Base-by-base conservation (phyloP, 2,113 vertebrate species). In the Tympanuchus pallidicinctus region DNA sequence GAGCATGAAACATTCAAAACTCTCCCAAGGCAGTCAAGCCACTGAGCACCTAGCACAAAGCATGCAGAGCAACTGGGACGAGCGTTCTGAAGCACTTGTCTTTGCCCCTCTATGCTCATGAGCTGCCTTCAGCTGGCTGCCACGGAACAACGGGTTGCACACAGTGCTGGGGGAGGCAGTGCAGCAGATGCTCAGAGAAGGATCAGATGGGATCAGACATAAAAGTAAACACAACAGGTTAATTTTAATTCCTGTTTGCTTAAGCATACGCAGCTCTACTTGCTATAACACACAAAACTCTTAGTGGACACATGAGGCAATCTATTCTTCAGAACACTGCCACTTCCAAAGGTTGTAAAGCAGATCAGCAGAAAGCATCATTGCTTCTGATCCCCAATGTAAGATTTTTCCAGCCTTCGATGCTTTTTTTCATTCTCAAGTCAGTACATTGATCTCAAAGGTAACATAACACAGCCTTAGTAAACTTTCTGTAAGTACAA, bases 111-210 rank as follows among this genome's bases (percentile, higher is more conserved):
- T 72, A 32, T 32, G 27, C 57, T 52, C 75, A 27, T 1, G 0
- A 56, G 48, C 40, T 57, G 34, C 47, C 72, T 60, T 86, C 34
- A 40, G 42, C 17, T 3, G 25, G 54, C 20, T 24, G 28, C 52
- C 1, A 0, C 0, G 10, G 40, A 61, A 24, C 0, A 0, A 45
- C 12, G 56, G 52, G 34, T 30, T 40, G 30, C 1, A 19, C 22
- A 13, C 64, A 57, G 54, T 66, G 8, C 14, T 30, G 5, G 15
- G 54, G 42, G 28, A 74, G 24, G 27, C 36, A 21, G 56, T 4
- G 52, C 56, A 59, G 42, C 54, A 69, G 47, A 25, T 65, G 30
- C 32, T 36, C 61, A 69, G 70, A 59, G 36, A 40, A 86, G 43
- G 45, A 42, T 56, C 34, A 70, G 56, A 45, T 48, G 43, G 20